A percentile compares a stretch with the other conserved stretches of the same genome.
Conservation (phyloP, 2,888 invertebrate genomes). For the Nomada goodeniana region DNA sequence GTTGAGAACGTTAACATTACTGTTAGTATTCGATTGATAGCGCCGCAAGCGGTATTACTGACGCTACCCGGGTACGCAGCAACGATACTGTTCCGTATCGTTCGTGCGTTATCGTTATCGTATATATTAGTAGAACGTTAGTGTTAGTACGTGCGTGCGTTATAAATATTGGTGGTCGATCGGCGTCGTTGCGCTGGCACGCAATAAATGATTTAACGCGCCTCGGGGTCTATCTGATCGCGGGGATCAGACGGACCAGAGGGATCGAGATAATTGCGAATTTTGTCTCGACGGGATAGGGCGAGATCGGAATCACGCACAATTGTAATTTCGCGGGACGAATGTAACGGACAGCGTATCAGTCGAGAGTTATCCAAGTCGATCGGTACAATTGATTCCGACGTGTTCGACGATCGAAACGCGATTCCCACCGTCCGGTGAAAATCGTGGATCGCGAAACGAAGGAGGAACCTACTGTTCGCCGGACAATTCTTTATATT, state of each 20-base stretch:
- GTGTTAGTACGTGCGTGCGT: constrained; percentile 38
- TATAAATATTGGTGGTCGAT: constrained; percentile 31
- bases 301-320: not conserved
- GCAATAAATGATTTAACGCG: not conserved
- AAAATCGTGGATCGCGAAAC: constrained; percentile 23
- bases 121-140: constrained; percentile 46
- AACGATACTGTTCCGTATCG: constrained; percentile 17
- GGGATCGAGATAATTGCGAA: not conserved
- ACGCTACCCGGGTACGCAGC: constrained; percentile 14
- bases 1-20: not conserved
- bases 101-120: constrained; percentile 28
- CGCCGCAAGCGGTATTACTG: constrained; percentile 26
- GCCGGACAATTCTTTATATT: constrained; percentile 42
- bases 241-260: no score
- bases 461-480: constrained; percentile 25
- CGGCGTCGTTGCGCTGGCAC: not conserved
- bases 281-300: not conserved
- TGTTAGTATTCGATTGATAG: constrained; percentile 30
- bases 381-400: constrained; percentile 6
- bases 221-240: not conserved
- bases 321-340: no score
- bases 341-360: not conserved
- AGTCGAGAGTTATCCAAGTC: constrained; percentile 17
- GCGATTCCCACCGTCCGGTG: not conserved
- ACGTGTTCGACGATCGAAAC: not conserved